Evolutionary conservation across 2,888 invertebrate genomes (phyloP).

Genomic region (Morpho achilles): DNA sequence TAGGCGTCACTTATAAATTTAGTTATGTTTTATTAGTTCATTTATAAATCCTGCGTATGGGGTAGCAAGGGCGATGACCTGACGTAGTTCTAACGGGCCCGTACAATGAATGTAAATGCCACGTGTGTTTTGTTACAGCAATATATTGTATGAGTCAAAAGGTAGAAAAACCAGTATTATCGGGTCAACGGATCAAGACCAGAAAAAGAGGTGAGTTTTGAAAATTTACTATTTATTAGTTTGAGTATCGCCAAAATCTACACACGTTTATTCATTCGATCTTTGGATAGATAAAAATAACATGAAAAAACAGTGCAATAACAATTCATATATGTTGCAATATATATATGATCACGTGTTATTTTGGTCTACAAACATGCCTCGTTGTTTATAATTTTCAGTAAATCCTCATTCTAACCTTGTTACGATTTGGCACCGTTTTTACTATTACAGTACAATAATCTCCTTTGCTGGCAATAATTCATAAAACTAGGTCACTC

Average conservation of each 20-base stretch:
- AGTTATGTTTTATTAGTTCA: not conserved
- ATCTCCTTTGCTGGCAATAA: conserved; percentile 22
- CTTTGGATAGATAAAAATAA: too few relatives aligned
- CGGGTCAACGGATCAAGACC: conserved; percentile 99
- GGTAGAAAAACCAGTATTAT: conserved; percentile 99
- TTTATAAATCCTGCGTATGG: conserved; percentile 32
- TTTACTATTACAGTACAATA: conserved; percentile 1
- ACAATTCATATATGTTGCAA: too few relatives aligned
- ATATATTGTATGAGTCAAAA: conserved; percentile 99
- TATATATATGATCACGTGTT: too few relatives aligned
- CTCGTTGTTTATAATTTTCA: too few relatives aligned
- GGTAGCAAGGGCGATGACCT: conserved; percentile 66
- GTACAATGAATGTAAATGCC: conserved; percentile 55
- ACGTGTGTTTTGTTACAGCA: conserved; percentile 82
- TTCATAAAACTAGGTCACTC: conserved; percentile 19
- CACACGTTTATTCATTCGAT: too few relatives aligned
- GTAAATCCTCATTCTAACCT: not conserved
- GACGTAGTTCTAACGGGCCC: conserved; percentile 39
- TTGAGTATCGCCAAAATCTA: too few relatives aligned
- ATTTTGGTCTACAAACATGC: too few relatives aligned
- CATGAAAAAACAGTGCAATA: too few relatives aligned
- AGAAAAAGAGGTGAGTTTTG: conserved; percentile 95
- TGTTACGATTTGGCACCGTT: conserved; percentile 7
- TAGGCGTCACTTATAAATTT: conserved; percentile 25
- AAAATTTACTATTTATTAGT: not conserved